These are phyloP conservation scores for Teleopsis dalmanni DNA, from an alignment of 1,140 invertebrate species.

Conservation along the genomic window DNA sequence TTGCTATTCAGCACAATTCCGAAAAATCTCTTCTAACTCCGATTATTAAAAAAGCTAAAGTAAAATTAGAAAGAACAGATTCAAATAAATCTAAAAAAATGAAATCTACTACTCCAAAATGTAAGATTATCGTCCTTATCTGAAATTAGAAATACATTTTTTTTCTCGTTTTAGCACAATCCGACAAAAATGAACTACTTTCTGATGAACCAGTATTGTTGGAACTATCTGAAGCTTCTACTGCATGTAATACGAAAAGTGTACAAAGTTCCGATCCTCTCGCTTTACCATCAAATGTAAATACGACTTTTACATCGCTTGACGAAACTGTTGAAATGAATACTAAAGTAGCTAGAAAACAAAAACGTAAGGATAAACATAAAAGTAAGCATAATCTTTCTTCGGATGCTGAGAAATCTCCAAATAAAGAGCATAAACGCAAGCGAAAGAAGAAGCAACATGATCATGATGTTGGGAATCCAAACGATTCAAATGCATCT, in stretches of 20 bases:
- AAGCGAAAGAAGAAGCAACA: conserved; percentile 66
- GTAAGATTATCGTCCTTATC: background rate
- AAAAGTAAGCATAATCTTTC: conserved; percentile 54
- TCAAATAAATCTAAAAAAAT: background rate
- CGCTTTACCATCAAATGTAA: conserved; percentile 12
- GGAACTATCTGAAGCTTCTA: background rate
- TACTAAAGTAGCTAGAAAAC: conserved; percentile 46
- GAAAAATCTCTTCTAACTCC: too few species aligned
- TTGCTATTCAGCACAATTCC: too few species aligned
- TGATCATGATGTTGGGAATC: conserved; percentile 58
- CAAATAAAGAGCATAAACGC: conserved; percentile 58
- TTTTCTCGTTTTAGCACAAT: background rate
- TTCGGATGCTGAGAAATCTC: conserved; percentile 53
- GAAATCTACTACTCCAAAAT: conserved; percentile 4
- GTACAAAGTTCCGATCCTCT: conserved; percentile 11
- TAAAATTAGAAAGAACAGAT: background rate
- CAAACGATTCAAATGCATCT: conserved; percentile 48
- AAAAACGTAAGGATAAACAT: conserved; percentile 61
- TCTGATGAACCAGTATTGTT: conserved; percentile 9
- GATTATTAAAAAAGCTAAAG: background rate
- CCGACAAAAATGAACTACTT: background rate
- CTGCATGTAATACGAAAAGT: background rate
- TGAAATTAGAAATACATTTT: background rate
- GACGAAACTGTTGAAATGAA: conserved; percentile 30
- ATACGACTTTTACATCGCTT: conserved; percentile 19